phyloP scores from a whole-genome alignment of 2,113 vertebrate species.

The Fukomys damarensis region DNA sequence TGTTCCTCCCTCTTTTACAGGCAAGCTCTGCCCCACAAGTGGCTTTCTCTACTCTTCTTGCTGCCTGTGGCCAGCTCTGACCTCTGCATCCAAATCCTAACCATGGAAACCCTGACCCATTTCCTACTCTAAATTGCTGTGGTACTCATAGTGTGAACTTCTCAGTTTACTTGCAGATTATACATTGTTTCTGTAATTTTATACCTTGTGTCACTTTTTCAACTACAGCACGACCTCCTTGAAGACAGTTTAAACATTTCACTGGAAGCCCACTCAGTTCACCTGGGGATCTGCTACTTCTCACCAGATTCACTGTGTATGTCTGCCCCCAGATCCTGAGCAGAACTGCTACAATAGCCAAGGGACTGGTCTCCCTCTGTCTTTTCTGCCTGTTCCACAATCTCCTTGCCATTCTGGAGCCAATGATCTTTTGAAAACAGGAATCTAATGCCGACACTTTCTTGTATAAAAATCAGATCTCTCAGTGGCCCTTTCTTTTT shows the following conservation, averaged over 20 bases:
- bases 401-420: not conserved
- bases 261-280: not conserved
- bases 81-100: not conserved
- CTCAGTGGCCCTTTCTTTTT: not conserved
- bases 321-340: too few relatives aligned
- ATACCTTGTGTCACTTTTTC: not conserved
- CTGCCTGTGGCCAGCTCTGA: not conserved
- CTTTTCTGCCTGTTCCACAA: not conserved
- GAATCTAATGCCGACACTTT: not conserved
- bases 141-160: not conserved
- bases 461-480: not conserved
- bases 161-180: not conserved
- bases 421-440: not conserved
- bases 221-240: not conserved
- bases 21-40: not conserved
- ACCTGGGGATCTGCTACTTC: not conserved
- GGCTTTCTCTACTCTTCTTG: not conserved
- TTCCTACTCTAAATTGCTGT: not conserved
- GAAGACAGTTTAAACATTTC: not conserved
- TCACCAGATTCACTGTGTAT: not conserved
- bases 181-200: not conserved
- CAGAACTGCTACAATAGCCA: not conserved
- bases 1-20: not conserved
- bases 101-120: not conserved
- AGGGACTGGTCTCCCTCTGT: not conserved